Evolutionary conservation across 2,888 invertebrate genomes (phyloP).

Genomic region (Ormyrus labotus): DNA sequence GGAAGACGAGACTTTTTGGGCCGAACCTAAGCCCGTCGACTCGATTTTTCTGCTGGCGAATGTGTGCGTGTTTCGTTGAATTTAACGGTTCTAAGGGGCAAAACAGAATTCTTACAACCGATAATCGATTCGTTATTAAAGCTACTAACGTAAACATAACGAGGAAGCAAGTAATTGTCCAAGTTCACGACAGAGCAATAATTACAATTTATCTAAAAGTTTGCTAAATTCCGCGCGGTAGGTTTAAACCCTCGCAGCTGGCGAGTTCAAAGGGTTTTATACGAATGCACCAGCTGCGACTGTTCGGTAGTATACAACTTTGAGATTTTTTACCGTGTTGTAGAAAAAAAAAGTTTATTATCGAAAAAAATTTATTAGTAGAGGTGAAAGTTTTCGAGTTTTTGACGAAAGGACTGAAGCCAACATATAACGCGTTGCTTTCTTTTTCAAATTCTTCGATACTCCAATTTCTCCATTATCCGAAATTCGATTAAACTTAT

Average conservation of each 20-base stretch:
- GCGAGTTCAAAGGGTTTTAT: not conserved
- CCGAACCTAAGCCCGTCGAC: no score
- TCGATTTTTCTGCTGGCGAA: no score
- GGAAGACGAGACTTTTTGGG: constrained; percentile 4
- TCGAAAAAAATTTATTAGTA: constrained; percentile 10
- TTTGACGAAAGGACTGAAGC: constrained; percentile 34
- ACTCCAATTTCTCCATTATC: constrained; percentile 52
- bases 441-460: constrained; percentile 43
- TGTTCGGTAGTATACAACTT: not conserved
- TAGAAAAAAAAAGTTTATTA: not conserved
- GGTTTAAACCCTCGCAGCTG: not conserved
- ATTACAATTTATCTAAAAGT: constrained; percentile 21
- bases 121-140: not conserved
- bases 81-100: not conserved
- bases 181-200: constrained; percentile 41
- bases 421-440: constrained; percentile 12
- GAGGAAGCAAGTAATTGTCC: constrained; percentile 16
- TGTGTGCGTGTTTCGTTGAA: constrained; percentile 27
- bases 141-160: not conserved
- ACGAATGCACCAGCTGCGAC: not conserved
- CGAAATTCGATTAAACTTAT: constrained; percentile 52
- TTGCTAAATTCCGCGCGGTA: not conserved
- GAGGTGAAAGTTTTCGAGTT: constrained; percentile 19
- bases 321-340: constrained; percentile 41
- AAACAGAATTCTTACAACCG: constrained; percentile 19